A percentile compares a stretch with the other conserved stretches of the same genome.
These are phyloP conservation scores for Drosophila pandora DNA, from an alignment of 1,140 invertebrate genomes.

Conservation along the genomic window DNA sequence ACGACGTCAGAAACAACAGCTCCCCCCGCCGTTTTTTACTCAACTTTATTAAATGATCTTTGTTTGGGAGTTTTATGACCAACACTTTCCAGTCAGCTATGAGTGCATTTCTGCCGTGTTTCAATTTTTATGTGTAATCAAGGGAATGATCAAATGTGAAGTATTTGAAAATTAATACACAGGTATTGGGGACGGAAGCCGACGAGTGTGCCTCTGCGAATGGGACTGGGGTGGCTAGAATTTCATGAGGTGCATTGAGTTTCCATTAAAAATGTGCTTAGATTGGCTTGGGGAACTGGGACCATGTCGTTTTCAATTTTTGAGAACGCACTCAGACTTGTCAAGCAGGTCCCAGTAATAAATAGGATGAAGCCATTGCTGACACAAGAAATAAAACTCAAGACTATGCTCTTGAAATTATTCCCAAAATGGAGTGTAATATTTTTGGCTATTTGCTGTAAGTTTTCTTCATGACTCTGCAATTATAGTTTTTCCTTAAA, in stretches of 20 bases:
- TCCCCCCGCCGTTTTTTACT: constrained; percentile 43
- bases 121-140: constrained; percentile 18
- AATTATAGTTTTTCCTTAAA: neutral
- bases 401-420: too few relatives aligned
- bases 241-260: constrained; percentile 27
- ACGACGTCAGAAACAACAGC: constrained; percentile 29
- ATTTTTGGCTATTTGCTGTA: too few relatives aligned
- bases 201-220: neutral
- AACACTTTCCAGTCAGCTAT: constrained; percentile 1
- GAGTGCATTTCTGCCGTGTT: constrained; percentile 12
- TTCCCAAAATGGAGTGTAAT: too few relatives aligned
- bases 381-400: too few relatives aligned
- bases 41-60: constrained; percentile 45
- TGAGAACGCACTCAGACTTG: constrained; percentile 17
- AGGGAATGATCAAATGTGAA: constrained; percentile 12
- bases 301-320: constrained; percentile 34
- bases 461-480: too few relatives aligned
- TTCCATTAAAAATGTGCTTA: constrained; percentile 35
- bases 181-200: constrained; percentile 8
- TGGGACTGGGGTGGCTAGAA: constrained; percentile 17
- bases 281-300: constrained; percentile 25
- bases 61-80: constrained; percentile 9
- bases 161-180: constrained; percentile 32
- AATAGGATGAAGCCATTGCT: neutral
- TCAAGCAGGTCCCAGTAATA: constrained; percentile 9